Conservation (phyloP, 2,888 invertebrate species). For the Drosophila mettleri region DNA sequence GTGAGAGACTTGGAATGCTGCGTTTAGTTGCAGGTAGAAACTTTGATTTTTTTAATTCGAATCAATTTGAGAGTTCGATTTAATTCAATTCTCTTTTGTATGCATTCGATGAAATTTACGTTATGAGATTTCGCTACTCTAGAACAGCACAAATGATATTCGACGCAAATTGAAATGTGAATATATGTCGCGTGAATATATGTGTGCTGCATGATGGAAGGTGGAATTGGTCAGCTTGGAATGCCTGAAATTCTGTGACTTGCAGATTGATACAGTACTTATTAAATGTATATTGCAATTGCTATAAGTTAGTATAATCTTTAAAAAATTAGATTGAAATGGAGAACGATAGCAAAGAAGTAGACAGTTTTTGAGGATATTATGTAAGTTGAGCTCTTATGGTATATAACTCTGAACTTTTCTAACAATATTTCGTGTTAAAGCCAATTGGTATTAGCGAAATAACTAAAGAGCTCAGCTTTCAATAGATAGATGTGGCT, state of each 20-base stretch:
- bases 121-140: constrained; percentile 83
- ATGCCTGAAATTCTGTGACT: constrained; percentile 50
- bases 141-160: constrained; percentile 77
- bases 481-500: constrained; percentile 21
- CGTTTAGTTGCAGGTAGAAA: constrained; percentile 44
- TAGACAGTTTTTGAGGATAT: constrained; percentile 48
- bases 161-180: constrained; percentile 29
- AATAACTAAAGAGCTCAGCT: constrained; percentile 63
- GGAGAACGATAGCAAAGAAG: constrained; percentile 50
- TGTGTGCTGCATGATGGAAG: constrained; percentile 58
- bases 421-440: constrained; percentile 10
- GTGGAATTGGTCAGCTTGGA: constrained; percentile 30
- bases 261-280: constrained; percentile 30
- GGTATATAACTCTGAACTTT: constrained; percentile 20
- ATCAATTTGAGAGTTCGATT: constrained; percentile 30
- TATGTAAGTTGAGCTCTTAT: constrained; percentile 68
- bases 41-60: constrained; percentile 40
- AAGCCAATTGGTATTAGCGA: constrained; percentile 41
- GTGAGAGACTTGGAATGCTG: constrained; percentile 41
- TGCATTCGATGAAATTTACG: constrained; percentile 82
- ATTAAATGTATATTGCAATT: constrained; percentile 28
- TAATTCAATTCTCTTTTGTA: constrained; percentile 33
- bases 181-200: constrained; percentile 48
- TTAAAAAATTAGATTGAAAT: constrained; percentile 29
- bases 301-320: constrained; percentile 18